Evolutionary conservation across 2,888 invertebrate genomes (phyloP), one percentile per base, ranked within the genome.

Genomic region (Drosophila mettleri): DNA sequence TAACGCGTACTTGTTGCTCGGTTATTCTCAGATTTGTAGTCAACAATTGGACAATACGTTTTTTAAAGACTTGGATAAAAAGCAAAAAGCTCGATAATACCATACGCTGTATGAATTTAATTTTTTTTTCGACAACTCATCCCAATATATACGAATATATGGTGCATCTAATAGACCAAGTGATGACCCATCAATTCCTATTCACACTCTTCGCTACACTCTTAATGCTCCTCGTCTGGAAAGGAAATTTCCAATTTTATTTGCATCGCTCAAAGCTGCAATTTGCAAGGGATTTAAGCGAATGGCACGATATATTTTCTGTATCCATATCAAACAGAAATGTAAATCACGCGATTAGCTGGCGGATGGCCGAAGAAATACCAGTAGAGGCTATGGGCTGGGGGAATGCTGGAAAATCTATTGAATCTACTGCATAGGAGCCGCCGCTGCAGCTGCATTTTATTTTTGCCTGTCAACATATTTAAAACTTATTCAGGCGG

Each of bases 401-500:
- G 20, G 43, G n/a, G 14, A 43, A n/a, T 24, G 24, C n/a, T n/a
- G 52, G 53, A 14, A 24, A 59, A 62, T 55, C 75, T 51, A 74
- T 69, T 58, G 60, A 58, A 49, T 52, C 43, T 1, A 2, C n/a
- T 54, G 62, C 63, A 74, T 60, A 53, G 39, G 49, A 34, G 34
- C 22, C 6, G n/a, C 22, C n/a, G 43, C 34, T 69, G 75, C 64
- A 51, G 22, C 63, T 60, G 66, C 74, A 66, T 34, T 60, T 55
- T 48, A 62, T 41, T 34, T 36, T 59, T 36, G 33, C 12, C 59
- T 36, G 60, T 51, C 76, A 64, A 85, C 88, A 85, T 88, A 87
- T 89, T 83, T 83, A 83, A 83, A 78, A 88, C 82, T 85, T 83
- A 85, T 69, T 89, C 89, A 70, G 86, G 83, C 83, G 72, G 67